Evolutionary conservation across 2,113 vertebrate genomes (phyloP), one percentile per base, ranked within the genome.

Genomic region (Ceyx cyanopectus): DNA sequence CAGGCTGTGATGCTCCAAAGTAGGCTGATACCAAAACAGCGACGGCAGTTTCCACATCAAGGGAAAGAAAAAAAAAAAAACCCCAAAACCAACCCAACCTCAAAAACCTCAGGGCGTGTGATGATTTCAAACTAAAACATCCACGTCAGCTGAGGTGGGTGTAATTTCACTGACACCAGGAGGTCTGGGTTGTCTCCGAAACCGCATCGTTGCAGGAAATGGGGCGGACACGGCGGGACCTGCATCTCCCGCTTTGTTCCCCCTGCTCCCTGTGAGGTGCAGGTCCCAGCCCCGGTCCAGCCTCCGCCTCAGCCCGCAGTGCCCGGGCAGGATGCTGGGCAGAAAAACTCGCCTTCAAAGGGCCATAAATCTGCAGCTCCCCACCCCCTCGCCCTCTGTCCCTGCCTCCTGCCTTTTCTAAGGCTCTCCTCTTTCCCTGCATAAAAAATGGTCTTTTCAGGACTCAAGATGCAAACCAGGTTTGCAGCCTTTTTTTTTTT

Each of bases 381-480:
- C 89, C 87, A 81, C 89, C 87, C 90, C 84, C 95, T 87, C 14
- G 6, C 89, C 30, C 83, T 88, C 89, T 7, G 0, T 94, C 80
- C 90, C 77, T 87, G 86, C 76, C 94, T 97, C 93, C 91, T 93
- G 97, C 93, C 61, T 94, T 94, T 93, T 94, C 94, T 92, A 92
- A 96, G 86, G 92, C 82, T 85, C 80, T 95, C 87, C 95, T 94
- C 92, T 91, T 95, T 26, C 84, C 30, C 27, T 67, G 83, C 67
- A 81, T 69, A 85, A 94, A 90, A 95, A 95, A 85, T 56, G 45
- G 53, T 65, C 61, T 95, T 97, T 95, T 94, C 91, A 72, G 74
- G 87, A 95, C 94, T 95, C 89, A 91, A 89, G 95, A 96, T 96
- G 93, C 95, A 96, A 94, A 95, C 89, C 89, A 83, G 73, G 93